These are phyloP conservation scores for Neosilurus hyrtlii DNA, from an alignment of 2,797 vertebrate species.

Conservation along the genomic window DNA sequence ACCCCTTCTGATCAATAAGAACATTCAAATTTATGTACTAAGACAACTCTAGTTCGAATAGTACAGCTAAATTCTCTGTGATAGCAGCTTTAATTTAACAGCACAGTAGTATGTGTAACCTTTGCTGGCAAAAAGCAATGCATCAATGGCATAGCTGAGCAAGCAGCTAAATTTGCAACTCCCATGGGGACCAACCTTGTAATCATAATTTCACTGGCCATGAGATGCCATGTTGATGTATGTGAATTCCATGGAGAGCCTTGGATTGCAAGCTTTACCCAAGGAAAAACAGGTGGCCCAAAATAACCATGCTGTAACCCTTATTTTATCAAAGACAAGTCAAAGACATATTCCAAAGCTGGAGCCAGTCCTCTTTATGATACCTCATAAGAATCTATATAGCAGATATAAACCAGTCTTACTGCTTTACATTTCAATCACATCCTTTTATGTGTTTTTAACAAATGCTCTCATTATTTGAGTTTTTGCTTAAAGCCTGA, in stretches of 20 bases:
- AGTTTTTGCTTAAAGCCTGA: not conserved
- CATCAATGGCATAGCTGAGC: slow-evolving; percentile 64
- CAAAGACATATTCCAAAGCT: slow-evolving; percentile 11
- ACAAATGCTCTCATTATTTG: not conserved
- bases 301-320: not conserved
- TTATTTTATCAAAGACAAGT: not conserved
- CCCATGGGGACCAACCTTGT: slow-evolving; percentile 59
- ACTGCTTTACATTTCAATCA: not conserved
- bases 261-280: not conserved
- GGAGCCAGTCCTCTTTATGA: not conserved
- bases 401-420: not conserved
- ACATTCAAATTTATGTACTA: not conserved
- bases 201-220: not conserved
- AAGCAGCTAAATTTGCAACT: slow-evolving; percentile 73
- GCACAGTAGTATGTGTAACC: slow-evolving; percentile 7
- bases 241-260: not conserved
- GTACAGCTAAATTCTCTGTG: not conserved
- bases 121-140: slow-evolving; percentile 59
- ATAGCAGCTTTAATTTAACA: not conserved
- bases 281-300: not conserved
- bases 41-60: not conserved
- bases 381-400: not conserved
- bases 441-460: not conserved
- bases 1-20: not conserved
- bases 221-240: not conserved